Conservation (phyloP, 1,140 invertebrate species). For the Tyrophagus putrescentiae region DNA sequence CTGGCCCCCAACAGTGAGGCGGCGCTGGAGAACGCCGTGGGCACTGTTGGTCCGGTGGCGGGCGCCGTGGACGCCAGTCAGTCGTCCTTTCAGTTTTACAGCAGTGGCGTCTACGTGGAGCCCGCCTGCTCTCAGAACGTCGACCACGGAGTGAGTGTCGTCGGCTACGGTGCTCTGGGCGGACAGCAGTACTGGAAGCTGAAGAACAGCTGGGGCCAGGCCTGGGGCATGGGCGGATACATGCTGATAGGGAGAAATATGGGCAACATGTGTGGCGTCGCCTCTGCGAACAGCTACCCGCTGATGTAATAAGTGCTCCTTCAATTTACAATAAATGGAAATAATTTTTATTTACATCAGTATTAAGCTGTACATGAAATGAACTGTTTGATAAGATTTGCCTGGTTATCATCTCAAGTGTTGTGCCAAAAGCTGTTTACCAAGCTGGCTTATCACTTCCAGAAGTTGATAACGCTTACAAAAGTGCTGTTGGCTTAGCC, state of each 20-base stretch:
- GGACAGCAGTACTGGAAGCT: conserved; percentile 64
- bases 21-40: conserved; percentile 56
- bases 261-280: conserved; percentile 70
- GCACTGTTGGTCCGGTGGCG: conserved; percentile 65
- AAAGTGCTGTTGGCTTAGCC: no score
- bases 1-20: conserved; percentile 50
- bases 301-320: not conserved
- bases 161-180: conserved; percentile 35
- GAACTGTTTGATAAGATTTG: no score
- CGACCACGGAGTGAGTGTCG: conserved; percentile 26
- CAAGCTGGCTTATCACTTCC: no score
- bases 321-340: not conserved
- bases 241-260: conserved; percentile 31
- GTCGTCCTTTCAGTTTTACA: conserved; percentile 59
- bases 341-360: no score
- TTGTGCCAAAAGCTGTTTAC: no score
- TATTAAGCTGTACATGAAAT: no score
- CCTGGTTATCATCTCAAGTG: no score
- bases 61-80: conserved; percentile 81
- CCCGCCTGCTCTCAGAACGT: conserved; percentile 42
- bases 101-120: conserved; percentile 49
- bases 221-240: conserved; percentile 37
- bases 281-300: conserved; percentile 60
- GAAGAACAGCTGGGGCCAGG: conserved; percentile 71
- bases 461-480: no score